Base-by-base conservation (phyloP, 1,140 invertebrate species). In the Tetranychus urticae region DNA sequence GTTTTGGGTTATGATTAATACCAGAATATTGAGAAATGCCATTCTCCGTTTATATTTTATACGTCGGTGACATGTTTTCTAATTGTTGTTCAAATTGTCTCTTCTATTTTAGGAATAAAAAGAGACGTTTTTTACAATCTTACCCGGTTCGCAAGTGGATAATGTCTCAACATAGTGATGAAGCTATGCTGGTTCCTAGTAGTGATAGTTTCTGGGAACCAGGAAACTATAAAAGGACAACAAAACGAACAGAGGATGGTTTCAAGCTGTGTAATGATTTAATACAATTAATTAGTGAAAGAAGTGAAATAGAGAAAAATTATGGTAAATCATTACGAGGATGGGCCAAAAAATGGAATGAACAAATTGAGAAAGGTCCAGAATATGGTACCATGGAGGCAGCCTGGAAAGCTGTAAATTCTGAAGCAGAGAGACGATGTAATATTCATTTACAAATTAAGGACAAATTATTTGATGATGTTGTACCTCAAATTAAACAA, bases 341-440 rank as follows among this genome's bases (percentile, higher is more conserved):
- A 42, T 97, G 92, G 92, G 85, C 86, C 48, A 96, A 93, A 75
- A 97, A 96, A 76, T 97, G 92, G 92, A 89, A 86, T 75, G 88
- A 94, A 68, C 79, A 86, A 55, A 92, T 97, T 67, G 90, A 94
- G 73, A 96, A 93, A 80, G 65, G 65, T 37, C 88, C 91, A 1
- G 92, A 97, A 74, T 97, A 97, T 75, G 92, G 91, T 1, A 97
- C 91, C 8, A 93, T 86, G 66, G 88, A 93, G 72, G 88, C 87
- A 2, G 89, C 89, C 12, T 96, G 91, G 88, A 90, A 92, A 74
- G 86, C 87, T 14, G 82, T 89, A 14, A 78, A 96, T 56, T 82
- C 82, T 14, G 93, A 97, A 71, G 83, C 91, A 0, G 91, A 97
- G 67, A 78, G 86, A 69, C 74, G 91, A 31, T 87, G 84, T 65